These are phyloP conservation scores for Drosophila yooni DNA, from an alignment of 2,888 invertebrate genomes.

Conservation along the genomic window DNA sequence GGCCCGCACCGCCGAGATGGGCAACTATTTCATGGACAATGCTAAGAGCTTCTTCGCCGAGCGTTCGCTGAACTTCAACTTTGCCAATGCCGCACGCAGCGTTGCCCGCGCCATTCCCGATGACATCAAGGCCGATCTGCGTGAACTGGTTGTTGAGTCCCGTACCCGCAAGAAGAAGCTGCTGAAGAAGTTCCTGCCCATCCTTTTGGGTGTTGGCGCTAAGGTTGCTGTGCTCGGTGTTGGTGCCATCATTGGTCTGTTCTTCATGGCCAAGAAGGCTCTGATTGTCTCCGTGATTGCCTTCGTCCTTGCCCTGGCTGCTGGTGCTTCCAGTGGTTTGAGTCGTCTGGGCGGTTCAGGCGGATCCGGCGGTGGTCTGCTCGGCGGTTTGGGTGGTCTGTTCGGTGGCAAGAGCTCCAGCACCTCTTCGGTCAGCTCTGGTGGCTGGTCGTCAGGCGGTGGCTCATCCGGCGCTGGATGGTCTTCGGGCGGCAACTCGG, in stretches of 20 bases:
- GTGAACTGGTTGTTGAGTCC: constrained; percentile 87
- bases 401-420: constrained; percentile 82
- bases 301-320: constrained; percentile 87
- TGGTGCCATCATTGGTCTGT: constrained; percentile 87
- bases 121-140: constrained; percentile 86
- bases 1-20: constrained; percentile 86
- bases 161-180: constrained; percentile 87
- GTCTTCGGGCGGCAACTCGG: constrained; percentile 80
- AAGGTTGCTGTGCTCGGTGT: constrained; percentile 87
- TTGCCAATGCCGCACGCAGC: constrained; percentile 85
- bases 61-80: constrained; percentile 86
- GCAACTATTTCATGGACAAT: constrained; percentile 87
- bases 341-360: constrained; percentile 79
- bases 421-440: constrained; percentile 63
- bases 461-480: constrained; percentile 76
- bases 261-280: constrained; percentile 88
- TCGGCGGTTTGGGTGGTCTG: constrained; percentile 81
- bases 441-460: constrained; percentile 81
- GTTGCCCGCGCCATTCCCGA: constrained; percentile 87
- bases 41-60: constrained; percentile 87
- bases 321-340: constrained; percentile 82
- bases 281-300: constrained; percentile 87
- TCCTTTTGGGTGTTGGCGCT: constrained; percentile 87
- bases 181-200: constrained; percentile 86
- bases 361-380: constrained; percentile 75